Evolutionary conservation across 2,797 vertebrate genomes (phyloP).

Genomic region (Sebastes oblongus): DNA sequence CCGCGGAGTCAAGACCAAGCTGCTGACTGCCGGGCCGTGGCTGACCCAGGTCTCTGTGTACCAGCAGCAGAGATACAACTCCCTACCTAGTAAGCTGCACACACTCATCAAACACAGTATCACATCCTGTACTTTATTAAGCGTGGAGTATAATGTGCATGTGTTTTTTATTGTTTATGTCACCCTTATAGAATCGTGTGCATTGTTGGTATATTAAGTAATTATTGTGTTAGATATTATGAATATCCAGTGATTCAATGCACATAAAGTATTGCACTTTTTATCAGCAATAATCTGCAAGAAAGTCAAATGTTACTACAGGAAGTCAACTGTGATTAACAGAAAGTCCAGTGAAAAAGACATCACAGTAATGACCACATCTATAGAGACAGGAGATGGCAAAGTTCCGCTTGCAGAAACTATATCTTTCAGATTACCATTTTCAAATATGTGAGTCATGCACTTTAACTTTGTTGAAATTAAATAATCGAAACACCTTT

Average conservation of each 20-base stretch:
- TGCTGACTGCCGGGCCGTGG: constrained; percentile 90
- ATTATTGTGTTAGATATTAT: background rate
- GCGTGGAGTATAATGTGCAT: background rate
- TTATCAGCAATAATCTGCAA: background rate
- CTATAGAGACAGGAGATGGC: background rate
- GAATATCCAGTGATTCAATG: background rate
- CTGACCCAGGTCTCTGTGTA: constrained; percentile 91
- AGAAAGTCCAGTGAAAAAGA: background rate
- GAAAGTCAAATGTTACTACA: background rate
- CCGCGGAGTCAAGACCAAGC: constrained; percentile 82
- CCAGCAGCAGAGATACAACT: constrained; percentile 91
- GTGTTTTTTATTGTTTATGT: background rate
- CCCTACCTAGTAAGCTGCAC: constrained; percentile 64
- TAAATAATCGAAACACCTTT: background rate
- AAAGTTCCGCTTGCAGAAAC: background rate
- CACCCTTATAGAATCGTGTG: background rate
- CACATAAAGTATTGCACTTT: background rate
- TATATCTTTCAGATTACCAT: background rate
- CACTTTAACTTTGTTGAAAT: background rate
- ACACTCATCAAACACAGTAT: background rate
- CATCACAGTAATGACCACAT: background rate
- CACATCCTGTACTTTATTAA: background rate
- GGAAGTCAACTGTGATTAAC: background rate
- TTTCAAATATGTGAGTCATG: background rate
- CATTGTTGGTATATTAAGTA: background rate